A percentile compares a stretch with the other conserved stretches of the same genome.
Conservation (phyloP, 2,113 vertebrate species). For the Tricholaema leucomelas region DNA sequence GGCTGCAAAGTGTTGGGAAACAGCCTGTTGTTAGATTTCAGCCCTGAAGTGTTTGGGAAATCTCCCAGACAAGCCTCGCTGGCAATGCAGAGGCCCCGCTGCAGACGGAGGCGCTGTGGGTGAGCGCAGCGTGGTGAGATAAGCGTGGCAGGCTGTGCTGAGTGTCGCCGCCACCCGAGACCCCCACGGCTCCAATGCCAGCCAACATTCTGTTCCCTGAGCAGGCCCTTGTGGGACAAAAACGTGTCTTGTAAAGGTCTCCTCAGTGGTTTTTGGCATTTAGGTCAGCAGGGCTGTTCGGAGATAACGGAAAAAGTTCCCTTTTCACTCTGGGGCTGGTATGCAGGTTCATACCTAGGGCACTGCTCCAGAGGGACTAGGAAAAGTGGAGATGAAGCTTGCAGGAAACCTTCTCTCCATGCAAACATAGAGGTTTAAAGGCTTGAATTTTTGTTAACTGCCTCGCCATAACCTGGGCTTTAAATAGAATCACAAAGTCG, state of each 20-base stretch:
- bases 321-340: neutral
- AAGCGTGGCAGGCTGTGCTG: neutral
- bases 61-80: slow-evolving; percentile 48
- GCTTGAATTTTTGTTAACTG: neutral
- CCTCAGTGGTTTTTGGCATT: neutral
- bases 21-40: slow-evolving; percentile 62
- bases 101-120: neutral
- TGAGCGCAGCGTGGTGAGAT: neutral
- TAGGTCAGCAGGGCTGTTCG: neutral
- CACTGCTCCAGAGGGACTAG: neutral
- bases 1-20: slow-evolving; percentile 58
- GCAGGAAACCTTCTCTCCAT: neutral
- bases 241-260: slow-evolving; percentile 16
- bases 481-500: too few relatives aligned
- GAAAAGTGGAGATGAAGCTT: neutral
- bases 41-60: slow-evolving; percentile 58
- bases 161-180: neutral
- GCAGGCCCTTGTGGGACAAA: slow-evolving; percentile 8
- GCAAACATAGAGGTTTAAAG: neutral
- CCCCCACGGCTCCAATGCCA: neutral
- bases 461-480: rapidly evolving
- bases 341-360: slow-evolving; percentile 41
- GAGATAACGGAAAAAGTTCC: neutral
- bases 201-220: slow-evolving; percentile 3
- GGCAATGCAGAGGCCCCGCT: neutral